Evolutionary conservation across 2,797 vertebrate species (phyloP), one percentile per base, ranked within the genome.

Genomic region (Urophycis tenuis): DNA sequence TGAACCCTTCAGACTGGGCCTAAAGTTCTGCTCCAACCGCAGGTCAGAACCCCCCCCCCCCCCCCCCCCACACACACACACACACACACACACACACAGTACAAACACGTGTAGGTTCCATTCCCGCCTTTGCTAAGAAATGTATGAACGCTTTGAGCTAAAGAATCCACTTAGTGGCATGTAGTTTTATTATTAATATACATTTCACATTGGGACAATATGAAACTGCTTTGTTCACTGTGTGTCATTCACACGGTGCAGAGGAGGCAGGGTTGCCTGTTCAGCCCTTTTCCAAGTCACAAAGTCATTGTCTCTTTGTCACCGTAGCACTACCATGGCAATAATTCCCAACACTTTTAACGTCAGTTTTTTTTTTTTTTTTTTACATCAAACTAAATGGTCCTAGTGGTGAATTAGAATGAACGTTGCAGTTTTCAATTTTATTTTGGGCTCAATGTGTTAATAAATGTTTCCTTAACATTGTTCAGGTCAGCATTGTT

Each of bases 1-100:
- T 1, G 91, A 93, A 81, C 94, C 94, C 0, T 95, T 93, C 87
- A 92, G 94, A 88, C 89, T 95, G 5, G 94, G 94, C 78, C 88
- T 94, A 60, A 92, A 87, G 84, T 94, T 93, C 82, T 95, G 94
- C 88, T 92, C 92, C 78, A 95, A 95, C 81, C 92, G 94, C 82
- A 93, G 93, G 94, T 94, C 1, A 73, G 53, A 22, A 64, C 9
- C n/a, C n/a, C n/a, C n/a, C n/a, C n/a, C n/a, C n/a, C n/a, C n/a
- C n/a, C n/a, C n/a, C n/a, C n/a, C n/a, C n/a, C n/a, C n/a, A n/a
- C n/a, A n/a, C n/a, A n/a, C 49, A 64, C n/a, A 12, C n/a, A 64
- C 53, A 64, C 53, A 11, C 53, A 64, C 53, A 64, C 53, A n/a
- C n/a, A n/a, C n/a, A n/a, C n/a, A n/a, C n/a, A n/a, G n/a, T n/a